Evolutionary conservation across 1,140 invertebrate species (phyloP).

Genomic region (Triops longicaudatus): DNA sequence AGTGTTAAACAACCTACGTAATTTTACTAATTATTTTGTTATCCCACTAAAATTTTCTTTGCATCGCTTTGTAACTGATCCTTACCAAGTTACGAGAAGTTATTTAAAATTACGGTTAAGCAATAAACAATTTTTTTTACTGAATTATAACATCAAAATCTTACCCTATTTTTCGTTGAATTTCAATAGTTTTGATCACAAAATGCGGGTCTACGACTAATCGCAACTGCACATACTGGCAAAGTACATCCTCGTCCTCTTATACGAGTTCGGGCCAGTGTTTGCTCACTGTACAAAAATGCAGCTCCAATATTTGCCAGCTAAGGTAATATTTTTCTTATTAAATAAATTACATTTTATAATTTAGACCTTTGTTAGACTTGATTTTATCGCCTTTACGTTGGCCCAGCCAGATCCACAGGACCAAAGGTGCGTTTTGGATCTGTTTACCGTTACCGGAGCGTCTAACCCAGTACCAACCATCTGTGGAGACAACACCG

Average conservation of each 20-base stretch:
- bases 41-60: too few relatives aligned
- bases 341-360: too few relatives aligned
- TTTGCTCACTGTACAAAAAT: slow-evolving; percentile 18
- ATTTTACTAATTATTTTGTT: too few relatives aligned
- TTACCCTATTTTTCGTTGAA: not conserved
- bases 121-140: too few relatives aligned
- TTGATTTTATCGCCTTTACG: slow-evolving; percentile 65
- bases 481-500: slow-evolving; percentile 70
- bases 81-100: too few relatives aligned
- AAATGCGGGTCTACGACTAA: slow-evolving; percentile 22
- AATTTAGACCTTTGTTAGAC: not conserved
- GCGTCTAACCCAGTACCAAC: slow-evolving; percentile 54
- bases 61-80: too few relatives aligned
- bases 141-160: too few relatives aligned
- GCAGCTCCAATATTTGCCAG: slow-evolving; percentile 19
- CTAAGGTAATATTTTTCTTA: slow-evolving; percentile 1
- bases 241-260: slow-evolving; percentile 18
- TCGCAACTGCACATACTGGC: slow-evolving; percentile 27
- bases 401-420: slow-evolving; percentile 60
- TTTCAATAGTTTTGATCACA: not conserved
- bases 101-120: too few relatives aligned
- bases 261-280: slow-evolving; percentile 18
- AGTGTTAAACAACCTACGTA: too few relatives aligned
- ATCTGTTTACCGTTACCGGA: slow-evolving; percentile 59
- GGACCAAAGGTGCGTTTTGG: slow-evolving; percentile 52